Evolutionary conservation across 2,888 invertebrate genomes (phyloP).

Genomic region (Bimastos eiseni): DNA sequence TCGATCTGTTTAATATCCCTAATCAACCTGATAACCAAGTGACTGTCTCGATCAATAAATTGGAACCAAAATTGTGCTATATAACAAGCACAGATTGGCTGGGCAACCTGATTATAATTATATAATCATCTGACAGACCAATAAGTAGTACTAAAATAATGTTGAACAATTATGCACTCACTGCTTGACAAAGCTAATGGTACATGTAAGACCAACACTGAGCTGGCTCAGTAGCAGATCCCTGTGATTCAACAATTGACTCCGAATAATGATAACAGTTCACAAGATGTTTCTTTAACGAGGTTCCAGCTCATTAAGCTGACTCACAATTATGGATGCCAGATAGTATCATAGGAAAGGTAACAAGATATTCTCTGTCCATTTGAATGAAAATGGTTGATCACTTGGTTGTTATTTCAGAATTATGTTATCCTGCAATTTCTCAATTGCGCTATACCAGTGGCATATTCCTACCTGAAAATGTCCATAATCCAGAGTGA

Average conservation of each 20-base stretch:
- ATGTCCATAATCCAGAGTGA: slow-evolving; percentile 80
- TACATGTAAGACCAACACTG: neutral
- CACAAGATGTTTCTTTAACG: neutral
- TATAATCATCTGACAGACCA: neutral
- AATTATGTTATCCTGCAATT: too few species aligned
- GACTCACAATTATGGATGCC: neutral
- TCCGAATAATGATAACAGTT: neutral
- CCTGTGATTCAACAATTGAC: neutral
- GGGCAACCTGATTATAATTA: too few species aligned
- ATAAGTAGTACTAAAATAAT: neutral
- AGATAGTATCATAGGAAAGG: too few species aligned
- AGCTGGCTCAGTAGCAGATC: neutral
- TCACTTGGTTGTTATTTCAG: too few species aligned
- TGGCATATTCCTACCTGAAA: slow-evolving; percentile 26
- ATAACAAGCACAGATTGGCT: neutral
- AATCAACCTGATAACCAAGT: neutral
- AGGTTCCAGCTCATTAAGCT: neutral
- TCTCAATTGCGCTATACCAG: neutral
- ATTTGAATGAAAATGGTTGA: too few species aligned
- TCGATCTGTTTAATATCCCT: neutral
- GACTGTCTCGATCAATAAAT: neutral
- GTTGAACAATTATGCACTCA: neutral
- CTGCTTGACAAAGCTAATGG: neutral
- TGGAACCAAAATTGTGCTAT: neutral
- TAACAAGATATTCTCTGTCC: too few species aligned